Conservation (phyloP, 2,888 invertebrate genomes). For the Lobophora halterata region DNA sequence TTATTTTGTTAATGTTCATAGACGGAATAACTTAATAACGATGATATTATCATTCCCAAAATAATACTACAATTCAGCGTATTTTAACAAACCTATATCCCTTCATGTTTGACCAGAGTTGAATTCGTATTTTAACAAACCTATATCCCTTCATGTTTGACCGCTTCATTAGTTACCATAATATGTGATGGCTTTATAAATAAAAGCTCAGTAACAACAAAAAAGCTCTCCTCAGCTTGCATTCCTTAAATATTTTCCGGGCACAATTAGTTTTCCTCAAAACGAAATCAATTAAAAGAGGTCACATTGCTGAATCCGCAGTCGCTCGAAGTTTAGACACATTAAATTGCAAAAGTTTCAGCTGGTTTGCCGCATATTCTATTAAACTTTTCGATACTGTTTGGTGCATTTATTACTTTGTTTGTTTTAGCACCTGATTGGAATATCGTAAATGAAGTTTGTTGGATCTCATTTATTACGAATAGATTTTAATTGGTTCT, state of each 20-base stretch:
- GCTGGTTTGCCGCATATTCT: constrained; percentile 30
- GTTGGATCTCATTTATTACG: constrained; percentile 8
- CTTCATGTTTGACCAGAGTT: no score
- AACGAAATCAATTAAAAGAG: constrained; percentile 23
- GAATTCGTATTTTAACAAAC: no score
- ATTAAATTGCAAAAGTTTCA: constrained; percentile 33
- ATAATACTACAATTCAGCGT: not conserved
- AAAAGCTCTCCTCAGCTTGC: no score
- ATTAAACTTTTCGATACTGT: constrained; percentile 30
- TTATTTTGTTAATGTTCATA: no score
- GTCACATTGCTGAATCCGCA: constrained; percentile 19
- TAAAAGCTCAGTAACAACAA: no score
- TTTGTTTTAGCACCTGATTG: constrained; percentile 23
- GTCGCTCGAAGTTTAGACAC: constrained; percentile 23
- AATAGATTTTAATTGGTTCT: constrained; percentile 8
- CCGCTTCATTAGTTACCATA: not conserved
- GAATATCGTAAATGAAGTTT: constrained; percentile 15
- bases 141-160: no score
- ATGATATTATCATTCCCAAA: no score
- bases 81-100: not conserved
- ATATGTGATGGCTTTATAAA: no score
- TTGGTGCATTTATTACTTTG: constrained; percentile 28
- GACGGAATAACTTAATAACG: no score
- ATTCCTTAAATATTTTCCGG: constrained; percentile 1
- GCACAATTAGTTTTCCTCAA: constrained; percentile 15